Evolutionary conservation across 2,888 invertebrate genomes (phyloP), one percentile per base, ranked within the genome.

Genomic region (Blera fallax): DNA sequence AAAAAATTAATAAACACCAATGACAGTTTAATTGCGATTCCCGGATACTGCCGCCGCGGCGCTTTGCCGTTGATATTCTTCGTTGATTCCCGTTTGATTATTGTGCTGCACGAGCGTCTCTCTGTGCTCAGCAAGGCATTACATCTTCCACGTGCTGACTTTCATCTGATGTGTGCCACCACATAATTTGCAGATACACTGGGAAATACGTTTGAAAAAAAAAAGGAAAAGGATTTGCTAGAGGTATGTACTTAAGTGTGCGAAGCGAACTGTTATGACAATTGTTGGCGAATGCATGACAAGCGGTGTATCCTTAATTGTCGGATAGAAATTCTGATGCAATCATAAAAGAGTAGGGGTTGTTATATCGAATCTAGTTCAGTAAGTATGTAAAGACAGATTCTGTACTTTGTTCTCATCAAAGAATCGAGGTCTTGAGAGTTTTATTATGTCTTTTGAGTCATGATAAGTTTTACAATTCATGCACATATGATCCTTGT

Each of bases 21-120:
- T 73, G 73, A 83, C 83, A 67, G 78, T 73, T 78, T 83, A 83
- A 83, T 83, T 78, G 67, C 78, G 3, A 69, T 62, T 78, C 60
- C 56, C 67, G 45, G 72, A 77, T 72, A 67, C 62, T 56, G 48
- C 52, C 16, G 64, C 24, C 18, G 21, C 52, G 21, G 29, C 16
- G 43, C 14, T 5, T 16, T 54, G 14, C 56, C 40, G 40, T 40
- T 58, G 80, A 43, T 60, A n/a, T n/a, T n/a, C n/a, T n/a, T n/a
- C 40, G 40, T 40, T 58, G 80, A 43, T 60, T 62, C 58, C 54
- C 50, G 64, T 56, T 70, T 76, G 58, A 64, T 70, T 50, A 77
- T 76, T 62, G 62, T 64, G 62, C 29, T 62, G 48, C 60, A 60
- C 50, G 77, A 77, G 54, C 16, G 34, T 37, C 21, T 27, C 8